phyloP scores from a whole-genome alignment of 2,113 vertebrate species.

The Gymnocephalus cernua region DNA sequence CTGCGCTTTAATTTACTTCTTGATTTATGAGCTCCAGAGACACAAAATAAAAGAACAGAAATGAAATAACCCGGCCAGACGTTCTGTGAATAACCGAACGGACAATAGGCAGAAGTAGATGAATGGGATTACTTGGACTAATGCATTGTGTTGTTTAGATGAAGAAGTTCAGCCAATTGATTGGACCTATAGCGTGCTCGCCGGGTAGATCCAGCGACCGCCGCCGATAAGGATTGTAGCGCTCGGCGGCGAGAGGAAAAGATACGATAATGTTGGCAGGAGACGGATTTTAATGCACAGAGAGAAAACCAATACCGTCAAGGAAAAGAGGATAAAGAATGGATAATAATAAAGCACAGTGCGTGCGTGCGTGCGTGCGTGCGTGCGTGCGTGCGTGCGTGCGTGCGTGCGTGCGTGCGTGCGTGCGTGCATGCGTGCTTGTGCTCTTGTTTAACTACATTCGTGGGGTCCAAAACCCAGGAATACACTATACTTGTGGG shows the following conservation, averaged over 20 bases:
- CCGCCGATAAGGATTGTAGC: constrained; percentile 20
- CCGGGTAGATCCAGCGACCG: background rate
- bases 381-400: too few species aligned
- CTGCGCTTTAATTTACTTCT: constrained; percentile 56
- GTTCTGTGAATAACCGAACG: constrained; percentile 41
- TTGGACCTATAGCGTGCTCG: background rate
- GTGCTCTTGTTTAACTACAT: too few species aligned
- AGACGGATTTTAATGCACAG: background rate
- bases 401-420: too few species aligned
- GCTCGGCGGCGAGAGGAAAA: background rate
- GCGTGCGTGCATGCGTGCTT: too few species aligned
- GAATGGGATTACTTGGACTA: constrained; percentile 49
- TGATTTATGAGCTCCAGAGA: constrained; percentile 56
- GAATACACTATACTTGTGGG: too few species aligned
- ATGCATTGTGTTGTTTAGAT: constrained; percentile 27
- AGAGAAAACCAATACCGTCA: background rate
- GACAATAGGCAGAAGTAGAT: constrained; percentile 39
- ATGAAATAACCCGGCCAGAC: constrained; percentile 21
- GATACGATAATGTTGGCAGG: constrained; percentile 1
- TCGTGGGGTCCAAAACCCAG: too few species aligned
- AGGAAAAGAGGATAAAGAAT: background rate
- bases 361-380: too few species aligned
- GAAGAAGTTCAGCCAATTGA: background rate
- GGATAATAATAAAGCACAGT: background rate
- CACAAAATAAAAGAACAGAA: constrained; percentile 5